phyloP scores from a whole-genome alignment of 2,797 vertebrate species.

The Clarias pachynema region DNA sequence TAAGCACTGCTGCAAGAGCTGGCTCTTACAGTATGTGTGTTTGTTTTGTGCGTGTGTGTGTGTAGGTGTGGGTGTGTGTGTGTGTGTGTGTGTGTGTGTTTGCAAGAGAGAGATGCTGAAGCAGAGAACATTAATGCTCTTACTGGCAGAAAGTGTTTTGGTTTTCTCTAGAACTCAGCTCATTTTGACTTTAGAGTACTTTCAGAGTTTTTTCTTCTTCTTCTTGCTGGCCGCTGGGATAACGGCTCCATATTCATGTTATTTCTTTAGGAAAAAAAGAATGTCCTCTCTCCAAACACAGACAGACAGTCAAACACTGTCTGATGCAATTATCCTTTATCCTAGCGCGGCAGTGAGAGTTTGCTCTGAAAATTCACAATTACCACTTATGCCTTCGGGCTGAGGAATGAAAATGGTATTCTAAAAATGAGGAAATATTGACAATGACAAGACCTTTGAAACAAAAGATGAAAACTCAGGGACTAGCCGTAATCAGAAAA shows the following conservation, averaged over 20 bases:
- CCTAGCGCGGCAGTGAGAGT: not conserved
- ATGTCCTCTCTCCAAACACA: not conserved
- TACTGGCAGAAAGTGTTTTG: constrained; percentile 55
- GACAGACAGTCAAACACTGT: not conserved
- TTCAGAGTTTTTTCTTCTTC: not conserved
- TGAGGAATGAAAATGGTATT: not conserved
- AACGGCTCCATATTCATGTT: not conserved
- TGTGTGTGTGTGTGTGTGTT: not conserved
- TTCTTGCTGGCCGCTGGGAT: not conserved
- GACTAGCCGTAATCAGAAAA: not conserved
- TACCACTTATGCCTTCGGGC: not conserved
- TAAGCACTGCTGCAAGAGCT: constrained; percentile 35
- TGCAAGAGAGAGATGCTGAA: constrained; percentile 35
- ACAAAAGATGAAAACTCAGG: not conserved
- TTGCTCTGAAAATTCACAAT: not conserved
- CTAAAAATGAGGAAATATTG: not conserved
- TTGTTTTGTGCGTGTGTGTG: not conserved
- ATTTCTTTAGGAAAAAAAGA: not conserved
- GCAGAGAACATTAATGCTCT: constrained; percentile 3
- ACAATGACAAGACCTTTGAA: not conserved
- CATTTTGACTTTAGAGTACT: not conserved
- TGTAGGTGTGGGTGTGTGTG: not conserved
- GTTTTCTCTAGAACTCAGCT: constrained; percentile 6
- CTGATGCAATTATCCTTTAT: not conserved
- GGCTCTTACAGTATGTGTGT: constrained; percentile 14